Conservation (phyloP, 2,113 vertebrate genomes). For the Thunnus maccoyii region DNA sequence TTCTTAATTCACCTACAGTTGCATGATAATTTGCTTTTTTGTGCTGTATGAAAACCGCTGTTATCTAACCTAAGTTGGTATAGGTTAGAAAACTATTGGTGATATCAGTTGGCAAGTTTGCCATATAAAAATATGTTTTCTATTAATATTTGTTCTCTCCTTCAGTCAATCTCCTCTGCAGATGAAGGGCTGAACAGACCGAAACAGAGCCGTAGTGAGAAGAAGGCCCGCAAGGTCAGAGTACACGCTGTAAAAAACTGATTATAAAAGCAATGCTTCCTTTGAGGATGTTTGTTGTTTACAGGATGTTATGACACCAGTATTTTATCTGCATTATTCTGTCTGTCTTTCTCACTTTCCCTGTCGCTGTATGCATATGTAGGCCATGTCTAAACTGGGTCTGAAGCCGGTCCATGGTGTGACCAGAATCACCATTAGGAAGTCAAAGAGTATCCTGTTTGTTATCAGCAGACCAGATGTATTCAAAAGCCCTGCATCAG, state of each 20-base stretch:
- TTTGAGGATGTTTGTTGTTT: background rate
- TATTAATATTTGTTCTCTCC: conserved; percentile 18
- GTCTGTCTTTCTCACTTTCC: background rate
- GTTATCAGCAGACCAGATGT: conserved; percentile 97
- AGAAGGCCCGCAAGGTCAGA: conserved; percentile 95
- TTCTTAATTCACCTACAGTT: no score
- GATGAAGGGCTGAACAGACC: conserved; percentile 92
- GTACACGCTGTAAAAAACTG: background rate
- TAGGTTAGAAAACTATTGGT: no score
- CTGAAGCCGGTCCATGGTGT: conserved; percentile 95
- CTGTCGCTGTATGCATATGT: conserved; percentile 24
- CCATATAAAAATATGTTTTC: background rate
- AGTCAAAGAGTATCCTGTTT: conserved; percentile 98
- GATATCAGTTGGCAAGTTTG: no score
- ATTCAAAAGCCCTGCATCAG: conserved; percentile 96
- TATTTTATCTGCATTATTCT: background rate
- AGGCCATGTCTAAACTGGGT: conserved; percentile 99
- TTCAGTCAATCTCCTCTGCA: conserved; percentile 83
- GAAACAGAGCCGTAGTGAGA: conserved; percentile 97
- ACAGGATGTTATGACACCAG: background rate
- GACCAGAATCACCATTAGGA: conserved; percentile 97
- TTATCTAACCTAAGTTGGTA: no score
- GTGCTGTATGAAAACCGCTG: no score
- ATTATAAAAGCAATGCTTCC: background rate
- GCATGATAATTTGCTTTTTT: no score